Conservation (phyloP, 2,113 vertebrate genomes). For the Semnornis frantzii region DNA sequence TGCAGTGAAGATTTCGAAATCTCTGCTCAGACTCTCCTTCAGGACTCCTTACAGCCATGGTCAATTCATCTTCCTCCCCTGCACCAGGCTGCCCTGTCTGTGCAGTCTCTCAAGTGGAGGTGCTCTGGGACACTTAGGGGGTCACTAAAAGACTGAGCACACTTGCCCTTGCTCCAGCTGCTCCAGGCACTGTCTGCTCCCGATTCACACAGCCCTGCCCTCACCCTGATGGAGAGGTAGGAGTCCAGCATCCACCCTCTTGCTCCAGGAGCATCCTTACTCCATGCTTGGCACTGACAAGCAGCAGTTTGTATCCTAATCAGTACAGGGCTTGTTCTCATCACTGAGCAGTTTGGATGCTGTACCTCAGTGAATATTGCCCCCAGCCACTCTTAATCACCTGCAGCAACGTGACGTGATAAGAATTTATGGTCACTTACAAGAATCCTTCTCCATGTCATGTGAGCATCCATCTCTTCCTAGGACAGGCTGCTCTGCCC, state of each 20-base stretch:
- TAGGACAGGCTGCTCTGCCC: background rate
- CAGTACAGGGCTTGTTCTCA: background rate
- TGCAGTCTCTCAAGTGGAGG: background rate
- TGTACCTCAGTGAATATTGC: background rate
- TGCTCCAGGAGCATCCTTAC: background rate
- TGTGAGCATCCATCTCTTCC: background rate
- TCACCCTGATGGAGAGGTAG: background rate
- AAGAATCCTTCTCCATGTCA: background rate
- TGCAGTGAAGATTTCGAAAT: background rate
- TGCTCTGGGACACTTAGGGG: background rate
- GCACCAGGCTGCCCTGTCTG: background rate
- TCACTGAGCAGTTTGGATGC: background rate
- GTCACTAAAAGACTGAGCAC: background rate
- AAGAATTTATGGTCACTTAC: background rate
- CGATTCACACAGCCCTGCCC: background rate
- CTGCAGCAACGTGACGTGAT: rapidly evolving
- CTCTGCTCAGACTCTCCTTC: background rate
- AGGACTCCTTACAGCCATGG: background rate
- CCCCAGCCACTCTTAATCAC: background rate
- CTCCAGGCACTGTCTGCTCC: background rate
- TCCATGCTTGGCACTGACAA: background rate
- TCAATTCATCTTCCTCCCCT: background rate
- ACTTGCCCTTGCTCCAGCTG: background rate
- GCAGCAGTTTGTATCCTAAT: background rate
- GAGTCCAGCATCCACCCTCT: background rate